Conservation (phyloP, 2,888 invertebrate genomes). For the Drosophila ezoana region DNA sequence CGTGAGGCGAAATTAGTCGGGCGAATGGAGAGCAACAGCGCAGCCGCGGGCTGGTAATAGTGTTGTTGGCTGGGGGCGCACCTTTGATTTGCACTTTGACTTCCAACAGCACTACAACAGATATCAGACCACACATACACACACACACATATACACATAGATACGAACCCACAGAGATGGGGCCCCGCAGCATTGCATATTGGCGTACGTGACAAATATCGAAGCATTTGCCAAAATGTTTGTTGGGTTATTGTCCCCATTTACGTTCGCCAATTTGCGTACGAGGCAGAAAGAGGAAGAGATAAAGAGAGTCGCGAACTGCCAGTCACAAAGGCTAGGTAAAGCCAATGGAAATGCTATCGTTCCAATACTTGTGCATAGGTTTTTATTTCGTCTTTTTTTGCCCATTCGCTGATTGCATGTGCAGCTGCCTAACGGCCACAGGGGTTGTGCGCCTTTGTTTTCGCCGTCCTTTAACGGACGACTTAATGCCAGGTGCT, state of each 20-base stretch:
- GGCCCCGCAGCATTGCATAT: constrained; percentile 33
- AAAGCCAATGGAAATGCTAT: constrained; percentile 61
- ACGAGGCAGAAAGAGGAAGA: constrained; percentile 61
- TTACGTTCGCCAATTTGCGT: constrained; percentile 71
- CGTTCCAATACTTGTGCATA: constrained; percentile 35
- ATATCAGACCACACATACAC: constrained; percentile 22
- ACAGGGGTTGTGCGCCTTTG: constrained; percentile 37
- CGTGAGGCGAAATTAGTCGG: constrained; percentile 5
- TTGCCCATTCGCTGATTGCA: constrained; percentile 33
- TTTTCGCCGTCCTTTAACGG: constrained; percentile 46
- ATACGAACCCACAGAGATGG: constrained; percentile 6
- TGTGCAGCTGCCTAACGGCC: constrained; percentile 35
- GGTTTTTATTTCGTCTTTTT: constrained; percentile 5
- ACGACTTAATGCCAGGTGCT: constrained; percentile 62
- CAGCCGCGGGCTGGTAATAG: constrained; percentile 20
- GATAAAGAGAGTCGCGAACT: constrained; percentile 36
- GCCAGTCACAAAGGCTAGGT: constrained; percentile 36
- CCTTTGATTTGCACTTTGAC: constrained; percentile 62
- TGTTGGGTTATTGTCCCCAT: constrained; percentile 69
- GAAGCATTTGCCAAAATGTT: constrained; percentile 63
- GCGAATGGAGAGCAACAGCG: constrained; percentile 10
- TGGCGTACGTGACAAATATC: constrained; percentile 66
- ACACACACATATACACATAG: background rate
- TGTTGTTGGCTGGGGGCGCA: constrained; percentile 35
- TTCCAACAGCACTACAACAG: constrained; percentile 39